Percentiles rank a stretch among this genome's conserved stretches.
Conservation (phyloP, 2,888 invertebrate species). For the Syrista parreyssii region DNA sequence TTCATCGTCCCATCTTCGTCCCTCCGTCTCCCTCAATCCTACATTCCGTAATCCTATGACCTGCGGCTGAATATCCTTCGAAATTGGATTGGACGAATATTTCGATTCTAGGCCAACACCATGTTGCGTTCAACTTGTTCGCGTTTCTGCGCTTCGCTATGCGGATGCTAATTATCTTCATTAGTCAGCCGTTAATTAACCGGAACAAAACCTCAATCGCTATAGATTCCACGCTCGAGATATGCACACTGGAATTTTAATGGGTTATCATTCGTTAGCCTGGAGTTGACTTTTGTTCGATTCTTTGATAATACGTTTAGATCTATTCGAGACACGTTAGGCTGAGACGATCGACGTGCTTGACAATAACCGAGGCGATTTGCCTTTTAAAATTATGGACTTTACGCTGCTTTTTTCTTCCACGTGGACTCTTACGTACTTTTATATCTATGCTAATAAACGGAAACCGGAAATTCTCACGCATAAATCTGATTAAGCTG, state of each 20-base stretch:
- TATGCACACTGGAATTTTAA: too few species aligned
- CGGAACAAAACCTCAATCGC: slow-evolving; percentile 38
- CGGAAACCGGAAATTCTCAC: slow-evolving; percentile 34
- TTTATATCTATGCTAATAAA: slow-evolving; percentile 33
- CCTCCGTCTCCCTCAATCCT: slow-evolving; percentile 11
- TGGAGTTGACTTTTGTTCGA: too few species aligned
- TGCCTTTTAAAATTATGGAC: too few species aligned
- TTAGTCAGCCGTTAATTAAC: slow-evolving; percentile 45
- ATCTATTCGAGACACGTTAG: too few species aligned
- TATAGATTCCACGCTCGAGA: too few species aligned
- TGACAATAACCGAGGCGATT: too few species aligned
- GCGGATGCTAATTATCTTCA: slow-evolving; percentile 47
- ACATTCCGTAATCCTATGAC: not conserved
- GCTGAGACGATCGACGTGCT: too few species aligned
- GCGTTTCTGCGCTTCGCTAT: slow-evolving; percentile 34
- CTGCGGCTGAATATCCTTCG: slow-evolving; percentile 5
- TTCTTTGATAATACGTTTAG: too few species aligned
- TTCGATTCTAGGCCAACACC: not conserved
- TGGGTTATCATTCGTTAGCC: slow-evolving; percentile 13
- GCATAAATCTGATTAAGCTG: slow-evolving; percentile 40
- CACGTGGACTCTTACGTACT: too few species aligned
- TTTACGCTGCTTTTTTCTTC: too few species aligned
- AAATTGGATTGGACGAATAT: slow-evolving; percentile 39
- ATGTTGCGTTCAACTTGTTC: not conserved
- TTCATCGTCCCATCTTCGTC: slow-evolving; percentile 8